These are phyloP conservation scores for Hecatera dysodea DNA, from an alignment of 2,888 invertebrate genomes.

Conservation along the genomic window DNA sequence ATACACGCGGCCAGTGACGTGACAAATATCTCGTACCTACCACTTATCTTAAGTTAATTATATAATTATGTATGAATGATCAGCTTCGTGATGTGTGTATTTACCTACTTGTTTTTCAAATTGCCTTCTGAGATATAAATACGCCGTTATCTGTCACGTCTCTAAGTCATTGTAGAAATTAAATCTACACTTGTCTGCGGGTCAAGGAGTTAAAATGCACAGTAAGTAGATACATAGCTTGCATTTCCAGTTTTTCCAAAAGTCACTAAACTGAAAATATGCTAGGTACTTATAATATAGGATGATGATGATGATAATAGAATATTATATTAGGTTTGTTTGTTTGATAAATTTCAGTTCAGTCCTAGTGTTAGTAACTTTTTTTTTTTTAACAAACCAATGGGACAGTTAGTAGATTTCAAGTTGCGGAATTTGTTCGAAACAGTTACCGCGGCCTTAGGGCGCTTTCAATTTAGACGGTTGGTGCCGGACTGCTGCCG, in stretches of 20 bases:
- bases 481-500: too few species aligned
- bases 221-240: background rate
- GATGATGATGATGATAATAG: too few species aligned
- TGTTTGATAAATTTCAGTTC: too few species aligned
- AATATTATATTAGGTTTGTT: too few species aligned
- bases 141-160: constrained; percentile 4
- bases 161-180: background rate
- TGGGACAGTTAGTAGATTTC: too few species aligned
- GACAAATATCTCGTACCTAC: constrained; percentile 52
- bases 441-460: too few species aligned
- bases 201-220: background rate
- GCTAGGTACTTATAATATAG: too few species aligned
- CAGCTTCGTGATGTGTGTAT: constrained; percentile 37
- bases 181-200: background rate
- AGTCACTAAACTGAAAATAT: background rate
- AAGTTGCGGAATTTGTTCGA: too few species aligned
- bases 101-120: constrained; percentile 39
- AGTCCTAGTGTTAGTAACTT: too few species aligned
- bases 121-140: constrained; percentile 23
- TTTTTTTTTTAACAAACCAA: too few species aligned
- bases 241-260: background rate
- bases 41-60: constrained; percentile 51
- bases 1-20: constrained; percentile 45
- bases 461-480: too few species aligned
- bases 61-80: constrained; percentile 52